A percentile compares a stretch with the other conserved stretches of the same genome.
Evolutionary conservation across 2,113 vertebrate species (phyloP).

Genomic region (Atlantisia rogersi): DNA sequence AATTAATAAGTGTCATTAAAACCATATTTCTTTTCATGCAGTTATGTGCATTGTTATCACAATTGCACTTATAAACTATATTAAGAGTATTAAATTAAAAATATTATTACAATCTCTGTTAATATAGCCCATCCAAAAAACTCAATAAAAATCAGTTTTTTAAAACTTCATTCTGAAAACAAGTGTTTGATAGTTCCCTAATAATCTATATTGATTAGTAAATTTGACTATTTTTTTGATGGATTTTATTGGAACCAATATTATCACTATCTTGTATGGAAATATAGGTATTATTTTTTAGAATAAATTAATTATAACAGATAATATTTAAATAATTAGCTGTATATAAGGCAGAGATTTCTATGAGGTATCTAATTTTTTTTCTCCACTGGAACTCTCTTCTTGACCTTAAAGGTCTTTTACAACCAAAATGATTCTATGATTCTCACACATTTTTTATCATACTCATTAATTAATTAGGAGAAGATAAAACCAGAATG

Average conservation of each 20-base stretch:
- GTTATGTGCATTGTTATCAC: not conserved
- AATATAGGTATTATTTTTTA: not conserved
- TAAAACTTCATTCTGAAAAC: not conserved
- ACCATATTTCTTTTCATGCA: conserved; percentile 42
- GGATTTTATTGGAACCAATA: not conserved
- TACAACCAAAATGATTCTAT: no score
- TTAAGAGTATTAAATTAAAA: conserved; percentile 1
- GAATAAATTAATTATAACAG: not conserved
- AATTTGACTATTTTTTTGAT: not conserved
- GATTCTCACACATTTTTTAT: not conserved
- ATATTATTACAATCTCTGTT: not conserved
- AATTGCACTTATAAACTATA: not conserved
- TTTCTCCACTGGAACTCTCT: not conserved
- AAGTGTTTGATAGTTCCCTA: not conserved
- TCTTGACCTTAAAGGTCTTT: not conserved
- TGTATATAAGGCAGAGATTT: not conserved
- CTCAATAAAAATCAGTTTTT: not conserved
- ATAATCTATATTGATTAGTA: not conserved
- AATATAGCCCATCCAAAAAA: not conserved
- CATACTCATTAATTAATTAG: not conserved
- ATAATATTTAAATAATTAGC: not conserved
- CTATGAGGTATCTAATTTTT: not conserved
- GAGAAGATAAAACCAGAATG: not conserved
- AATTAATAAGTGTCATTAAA: conserved; percentile 70
- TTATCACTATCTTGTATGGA: not conserved